Conservation (phyloP, 2,797 vertebrate species). For the Perodicticus potto region DNA sequence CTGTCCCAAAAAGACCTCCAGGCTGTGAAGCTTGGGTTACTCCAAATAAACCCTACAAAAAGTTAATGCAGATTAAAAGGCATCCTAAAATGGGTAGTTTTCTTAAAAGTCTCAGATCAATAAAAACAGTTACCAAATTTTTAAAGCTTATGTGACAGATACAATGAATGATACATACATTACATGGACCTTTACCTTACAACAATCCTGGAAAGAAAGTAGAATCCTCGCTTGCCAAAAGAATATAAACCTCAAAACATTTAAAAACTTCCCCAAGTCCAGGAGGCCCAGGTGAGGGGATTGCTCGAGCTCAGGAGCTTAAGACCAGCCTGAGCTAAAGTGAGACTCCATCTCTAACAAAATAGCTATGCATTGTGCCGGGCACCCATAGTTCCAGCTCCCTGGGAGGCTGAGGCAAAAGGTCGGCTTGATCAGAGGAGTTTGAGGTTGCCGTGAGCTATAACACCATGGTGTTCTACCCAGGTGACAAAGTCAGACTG, state of each 20-base stretch:
- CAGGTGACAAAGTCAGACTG: no score
- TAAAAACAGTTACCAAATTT: not conserved
- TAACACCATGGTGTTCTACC: no score
- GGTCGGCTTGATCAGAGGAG: no score
- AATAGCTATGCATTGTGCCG: no score
- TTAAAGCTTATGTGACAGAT: slow-evolving; percentile 36
- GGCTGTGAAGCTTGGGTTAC: slow-evolving; percentile 93
- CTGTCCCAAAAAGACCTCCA: slow-evolving; percentile 92
- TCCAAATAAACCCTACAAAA: slow-evolving; percentile 94
- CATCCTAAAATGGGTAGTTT: not conserved
- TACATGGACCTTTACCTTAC: not conserved
- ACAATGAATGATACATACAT: not conserved
- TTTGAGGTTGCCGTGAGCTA: no score
- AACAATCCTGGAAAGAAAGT: slow-evolving; percentile 6
- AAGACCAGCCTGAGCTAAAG: no score
- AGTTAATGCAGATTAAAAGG: slow-evolving; percentile 59
- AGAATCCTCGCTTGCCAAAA: not conserved
- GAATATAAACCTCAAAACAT: not conserved
- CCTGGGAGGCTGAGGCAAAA: no score
- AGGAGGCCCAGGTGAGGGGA: no score
- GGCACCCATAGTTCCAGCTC: no score
- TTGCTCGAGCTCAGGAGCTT: no score
- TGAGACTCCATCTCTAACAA: no score
- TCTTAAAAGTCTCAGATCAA: not conserved
- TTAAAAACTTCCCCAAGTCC: slow-evolving; percentile 1